Percentiles rank a stretch among this genome's conserved stretches.
These are phyloP conservation scores for Drosophila anceps DNA, from an alignment of 2,888 invertebrate genomes.

Conservation along the genomic window DNA sequence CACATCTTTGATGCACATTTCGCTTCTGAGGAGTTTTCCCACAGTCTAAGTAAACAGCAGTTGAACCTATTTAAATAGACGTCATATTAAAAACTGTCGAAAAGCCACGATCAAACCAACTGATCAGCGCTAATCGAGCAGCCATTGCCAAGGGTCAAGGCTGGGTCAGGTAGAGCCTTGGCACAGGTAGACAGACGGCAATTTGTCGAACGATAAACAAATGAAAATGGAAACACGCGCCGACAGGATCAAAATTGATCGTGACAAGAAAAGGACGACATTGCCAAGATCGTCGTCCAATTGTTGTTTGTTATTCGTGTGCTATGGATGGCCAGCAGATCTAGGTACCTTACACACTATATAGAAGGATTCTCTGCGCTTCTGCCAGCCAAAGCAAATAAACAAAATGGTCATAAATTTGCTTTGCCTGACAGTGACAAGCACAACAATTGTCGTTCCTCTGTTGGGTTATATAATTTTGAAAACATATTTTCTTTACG, in stretches of 20 bases:
- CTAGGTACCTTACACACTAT: neutral
- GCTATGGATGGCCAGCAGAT: conserved; percentile 6
- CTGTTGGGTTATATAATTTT: conserved; percentile 69
- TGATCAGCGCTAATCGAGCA: conserved; percentile 64
- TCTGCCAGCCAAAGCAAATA: conserved; percentile 50
- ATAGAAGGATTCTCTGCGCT: conserved; percentile 6
- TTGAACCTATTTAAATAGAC: conserved; percentile 78
- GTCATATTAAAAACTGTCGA: conserved; percentile 69
- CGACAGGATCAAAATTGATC: conserved; percentile 73
- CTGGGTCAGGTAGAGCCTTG: conserved; percentile 38
- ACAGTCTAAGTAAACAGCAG: conserved; percentile 61
- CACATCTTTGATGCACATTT: conserved; percentile 70
- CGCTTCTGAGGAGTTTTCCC: conserved; percentile 58
- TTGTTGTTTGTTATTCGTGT: conserved; percentile 38
- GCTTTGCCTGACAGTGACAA: conserved; percentile 54
- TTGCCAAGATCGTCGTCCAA: conserved; percentile 30
- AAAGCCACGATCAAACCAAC: conserved; percentile 73
- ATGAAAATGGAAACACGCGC: conserved; percentile 72
- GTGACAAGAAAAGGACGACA: conserved; percentile 56
- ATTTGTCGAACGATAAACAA: conserved; percentile 60
- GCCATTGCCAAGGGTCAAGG: conserved; percentile 19
- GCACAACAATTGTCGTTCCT: conserved; percentile 28
- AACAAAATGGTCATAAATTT: conserved; percentile 67
- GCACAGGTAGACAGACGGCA: conserved; percentile 52
- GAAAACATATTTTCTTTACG: conserved; percentile 44